Conservation (phyloP, 2,888 invertebrate genomes). For the Rosalia funebris region DNA sequence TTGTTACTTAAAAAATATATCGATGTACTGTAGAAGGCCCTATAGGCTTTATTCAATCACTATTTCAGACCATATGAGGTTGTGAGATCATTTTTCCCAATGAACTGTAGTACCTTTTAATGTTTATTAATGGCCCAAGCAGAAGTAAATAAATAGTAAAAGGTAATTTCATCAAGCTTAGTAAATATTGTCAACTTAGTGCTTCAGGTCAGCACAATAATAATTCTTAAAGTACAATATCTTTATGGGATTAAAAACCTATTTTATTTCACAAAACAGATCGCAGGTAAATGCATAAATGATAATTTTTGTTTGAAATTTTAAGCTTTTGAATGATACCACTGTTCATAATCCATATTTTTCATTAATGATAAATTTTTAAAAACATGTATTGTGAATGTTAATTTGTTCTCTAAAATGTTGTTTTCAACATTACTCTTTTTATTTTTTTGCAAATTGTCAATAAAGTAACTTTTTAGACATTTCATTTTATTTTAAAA, state of each 20-base stretch:
- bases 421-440: conserved; percentile 10
- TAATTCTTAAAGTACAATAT: conserved; percentile 39
- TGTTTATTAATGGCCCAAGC: conserved; percentile 15
- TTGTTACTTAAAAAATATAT: conserved; percentile 50
- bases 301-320: conserved; percentile 2
- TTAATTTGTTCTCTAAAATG: conserved; percentile 7
- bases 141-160: conserved; percentile 16
- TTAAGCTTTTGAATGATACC: background rate
- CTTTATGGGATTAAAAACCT: conserved; percentile 15
- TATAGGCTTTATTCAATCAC: conserved; percentile 58
- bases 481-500: conserved; percentile 10
- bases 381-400: conserved; percentile 9
- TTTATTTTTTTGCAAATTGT: conserved; percentile 9
- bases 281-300: conserved; percentile 11
- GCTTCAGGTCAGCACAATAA: conserved; percentile 36
- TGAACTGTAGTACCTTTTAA: conserved; percentile 20
- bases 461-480: conserved; percentile 11
- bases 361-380: background rate
- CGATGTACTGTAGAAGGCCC: conserved; percentile 48
- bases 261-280: conserved; percentile 7
- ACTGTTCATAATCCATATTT: no score
- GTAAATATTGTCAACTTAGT: conserved; percentile 26
- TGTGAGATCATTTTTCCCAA: conserved; percentile 57
- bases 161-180: conserved; percentile 17
- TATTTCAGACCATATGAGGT: conserved; percentile 59